Percentiles rank a stretch among this genome's conserved stretches.
Conservation (phyloP, 92 coral and sea anemone genomes). For the Epizoanthus stellaris region DNA sequence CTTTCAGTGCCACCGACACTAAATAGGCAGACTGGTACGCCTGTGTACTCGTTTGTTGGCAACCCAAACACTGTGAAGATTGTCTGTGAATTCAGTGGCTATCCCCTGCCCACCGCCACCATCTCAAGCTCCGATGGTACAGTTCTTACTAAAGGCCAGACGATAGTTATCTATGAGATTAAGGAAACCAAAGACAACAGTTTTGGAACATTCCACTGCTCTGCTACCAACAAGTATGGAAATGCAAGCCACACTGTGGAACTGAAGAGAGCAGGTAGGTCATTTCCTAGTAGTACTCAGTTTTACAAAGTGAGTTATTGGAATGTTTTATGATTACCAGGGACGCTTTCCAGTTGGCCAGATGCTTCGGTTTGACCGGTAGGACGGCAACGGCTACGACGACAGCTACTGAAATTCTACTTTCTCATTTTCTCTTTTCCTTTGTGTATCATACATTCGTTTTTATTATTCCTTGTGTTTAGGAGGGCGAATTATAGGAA, state of each 20-base stretch:
- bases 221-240: slow-evolving; percentile 17
- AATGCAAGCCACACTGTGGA: slow-evolving; percentile 12
- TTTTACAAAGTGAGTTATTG: too few relatives aligned
- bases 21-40: slow-evolving; percentile 1
- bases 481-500: too few relatives aligned
- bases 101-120: slow-evolving; percentile 16
- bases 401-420: too few relatives aligned
- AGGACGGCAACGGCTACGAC: too few relatives aligned
- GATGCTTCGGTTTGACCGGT: too few relatives aligned
- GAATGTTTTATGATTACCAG: too few relatives aligned
- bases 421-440: too few relatives aligned
- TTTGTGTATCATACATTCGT: too few relatives aligned
- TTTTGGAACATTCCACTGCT: slow-evolving; percentile 19
- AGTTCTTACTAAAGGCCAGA: slow-evolving; percentile 7
- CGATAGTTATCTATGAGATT: not conserved
- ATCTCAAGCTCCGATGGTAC: slow-evolving; percentile 10
- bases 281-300: too few relatives aligned
- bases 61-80: not conserved
- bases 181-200: not conserved
- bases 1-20: slow-evolving; percentile 15
- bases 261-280: slow-evolving; percentile 24
- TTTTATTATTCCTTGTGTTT: too few relatives aligned
- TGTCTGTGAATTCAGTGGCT: slow-evolving; percentile 16
- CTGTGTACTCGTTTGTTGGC: not conserved
- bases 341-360: too few relatives aligned